These are phyloP conservation scores for Malacosoma neustria DNA, from an alignment of 2,888 invertebrate species.

Conservation along the genomic window DNA sequence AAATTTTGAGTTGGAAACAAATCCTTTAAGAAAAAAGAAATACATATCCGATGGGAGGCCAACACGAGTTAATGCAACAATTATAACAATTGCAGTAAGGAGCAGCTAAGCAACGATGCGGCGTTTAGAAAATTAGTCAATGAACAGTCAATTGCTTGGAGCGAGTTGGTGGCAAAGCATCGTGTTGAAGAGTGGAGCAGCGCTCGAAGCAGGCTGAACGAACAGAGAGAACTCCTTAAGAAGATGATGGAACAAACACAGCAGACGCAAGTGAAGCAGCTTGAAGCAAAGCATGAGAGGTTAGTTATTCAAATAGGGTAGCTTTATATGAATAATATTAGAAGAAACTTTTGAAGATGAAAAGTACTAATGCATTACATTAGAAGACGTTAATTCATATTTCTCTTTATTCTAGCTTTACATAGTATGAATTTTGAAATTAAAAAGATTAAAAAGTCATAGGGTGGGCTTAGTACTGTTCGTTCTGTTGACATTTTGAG, in stretches of 20 bases:
- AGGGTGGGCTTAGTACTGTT: too few relatives aligned
- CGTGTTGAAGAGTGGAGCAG: conserved; percentile 89
- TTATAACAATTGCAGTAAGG: conserved; percentile 77
- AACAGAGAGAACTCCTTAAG: conserved; percentile 83
- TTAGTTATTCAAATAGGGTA: conserved; percentile 22
- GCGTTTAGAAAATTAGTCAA: conserved; percentile 87
- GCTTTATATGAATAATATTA: background rate
- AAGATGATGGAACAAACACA: conserved; percentile 90
- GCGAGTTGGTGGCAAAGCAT: conserved; percentile 89
- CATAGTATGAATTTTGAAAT: too few relatives aligned
- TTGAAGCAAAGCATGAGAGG: conserved; percentile 92
- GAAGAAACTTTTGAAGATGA: too few relatives aligned
- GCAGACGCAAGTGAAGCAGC: conserved; percentile 88
- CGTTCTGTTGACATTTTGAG: too few relatives aligned
- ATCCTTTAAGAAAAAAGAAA: too few relatives aligned
- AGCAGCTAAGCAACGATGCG: conserved; percentile 85
- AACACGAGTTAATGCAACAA: background rate
- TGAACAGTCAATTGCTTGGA: conserved; percentile 97
- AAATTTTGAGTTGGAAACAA: too few relatives aligned
- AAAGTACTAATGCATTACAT: too few relatives aligned
- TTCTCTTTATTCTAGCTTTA: too few relatives aligned
- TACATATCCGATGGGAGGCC: background rate
- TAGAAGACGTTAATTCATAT: too few relatives aligned
- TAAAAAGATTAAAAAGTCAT: too few relatives aligned
- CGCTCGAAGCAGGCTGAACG: conserved; percentile 87